Conservation (phyloP, 2,888 invertebrate genomes). For the Lochmaea crataegi region DNA sequence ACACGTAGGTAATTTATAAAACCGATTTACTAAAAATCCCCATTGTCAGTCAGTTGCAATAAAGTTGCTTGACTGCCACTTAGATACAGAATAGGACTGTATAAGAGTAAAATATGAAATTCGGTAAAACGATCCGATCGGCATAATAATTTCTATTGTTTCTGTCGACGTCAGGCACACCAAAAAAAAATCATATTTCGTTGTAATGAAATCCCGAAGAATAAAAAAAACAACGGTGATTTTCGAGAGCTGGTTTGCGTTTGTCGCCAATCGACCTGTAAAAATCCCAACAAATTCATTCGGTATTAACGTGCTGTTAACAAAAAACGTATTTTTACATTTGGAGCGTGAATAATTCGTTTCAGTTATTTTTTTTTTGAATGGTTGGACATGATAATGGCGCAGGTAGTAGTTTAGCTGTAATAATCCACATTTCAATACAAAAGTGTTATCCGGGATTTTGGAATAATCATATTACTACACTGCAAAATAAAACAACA, state of each 20-base stretch:
- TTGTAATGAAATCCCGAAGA: not conserved
- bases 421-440: not conserved
- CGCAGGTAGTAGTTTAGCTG: constrained; percentile 1
- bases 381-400: constrained; percentile 14
- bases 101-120: not conserved
- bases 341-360: constrained; percentile 12
- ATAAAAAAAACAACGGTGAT: not conserved
- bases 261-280: constrained; percentile 17
- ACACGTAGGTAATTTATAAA: too few species aligned
- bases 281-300: constrained; percentile 1
- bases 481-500: not conserved
- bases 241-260: constrained; percentile 11
- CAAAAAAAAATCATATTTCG: not conserved
- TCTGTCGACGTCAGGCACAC: not conserved
- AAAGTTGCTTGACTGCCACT: too few species aligned
- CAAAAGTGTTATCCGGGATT: not conserved
- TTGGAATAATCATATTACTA: not conserved
- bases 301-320: not conserved
- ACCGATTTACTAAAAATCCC: too few species aligned
- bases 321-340: constrained; percentile 9
- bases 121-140: not conserved
- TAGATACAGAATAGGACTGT: too few species aligned
- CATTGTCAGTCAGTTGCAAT: too few species aligned
- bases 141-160: constrained; percentile 1
- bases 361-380: constrained; percentile 6